A percentile compares a stretch with the other conserved stretches of the same genome.
phyloP scores from a whole-genome alignment of 2,797 vertebrate species.

The Caiman crocodilus region DNA sequence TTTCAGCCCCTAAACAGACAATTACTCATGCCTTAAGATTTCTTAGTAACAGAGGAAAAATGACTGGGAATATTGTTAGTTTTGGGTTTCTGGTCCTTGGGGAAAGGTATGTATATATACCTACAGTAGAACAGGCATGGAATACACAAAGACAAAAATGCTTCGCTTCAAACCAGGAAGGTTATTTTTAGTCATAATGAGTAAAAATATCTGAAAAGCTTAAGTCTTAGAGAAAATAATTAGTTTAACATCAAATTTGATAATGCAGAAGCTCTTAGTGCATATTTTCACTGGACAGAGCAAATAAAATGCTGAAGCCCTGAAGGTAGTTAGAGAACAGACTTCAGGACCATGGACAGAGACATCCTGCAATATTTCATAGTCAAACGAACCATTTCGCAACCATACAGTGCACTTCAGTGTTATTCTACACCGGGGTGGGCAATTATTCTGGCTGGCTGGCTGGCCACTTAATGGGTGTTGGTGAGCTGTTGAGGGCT shows the following conservation, averaged over 20 bases:
- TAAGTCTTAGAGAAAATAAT: not conserved
- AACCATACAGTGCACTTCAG: no score
- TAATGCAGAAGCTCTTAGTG: not conserved
- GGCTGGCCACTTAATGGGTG: no score
- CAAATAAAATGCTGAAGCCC: constrained; percentile 15
- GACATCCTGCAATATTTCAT: not conserved
- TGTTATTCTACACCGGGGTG: no score
- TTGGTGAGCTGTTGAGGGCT: no score
- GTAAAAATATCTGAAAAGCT: constrained; percentile 1
- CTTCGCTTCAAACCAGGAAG: constrained; percentile 13
- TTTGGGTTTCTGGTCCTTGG: not conserved
- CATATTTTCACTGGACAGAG: constrained; percentile 35
- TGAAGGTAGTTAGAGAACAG: not conserved
- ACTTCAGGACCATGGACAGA: not conserved
- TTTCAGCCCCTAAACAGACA: not conserved
- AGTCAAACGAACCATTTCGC: not conserved
- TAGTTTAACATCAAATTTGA: not conserved
- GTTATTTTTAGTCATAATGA: constrained; percentile 31
- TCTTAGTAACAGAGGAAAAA: not conserved
- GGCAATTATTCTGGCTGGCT: no score
- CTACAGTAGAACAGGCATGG: not conserved
- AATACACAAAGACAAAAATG: not conserved
- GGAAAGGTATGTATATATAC: not conserved
- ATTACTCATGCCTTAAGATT: constrained; percentile 9
- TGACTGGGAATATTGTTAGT: not conserved